Conservation (phyloP, 2,888 invertebrate species). For the Eristalis arbustorum region DNA sequence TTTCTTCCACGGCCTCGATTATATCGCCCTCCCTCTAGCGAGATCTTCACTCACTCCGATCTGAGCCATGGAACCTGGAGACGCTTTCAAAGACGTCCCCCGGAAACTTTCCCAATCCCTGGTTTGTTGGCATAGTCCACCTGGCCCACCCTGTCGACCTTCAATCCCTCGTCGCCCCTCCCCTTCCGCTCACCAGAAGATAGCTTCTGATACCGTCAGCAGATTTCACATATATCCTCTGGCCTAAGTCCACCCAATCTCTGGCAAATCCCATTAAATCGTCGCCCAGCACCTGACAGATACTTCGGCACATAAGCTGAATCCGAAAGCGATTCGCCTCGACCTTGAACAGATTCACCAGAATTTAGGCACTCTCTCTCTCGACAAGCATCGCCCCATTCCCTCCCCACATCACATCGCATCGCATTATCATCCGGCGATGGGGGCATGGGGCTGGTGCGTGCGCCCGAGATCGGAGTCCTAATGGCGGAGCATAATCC, state of each 20-base stretch:
- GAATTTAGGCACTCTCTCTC: neutral
- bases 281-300: neutral
- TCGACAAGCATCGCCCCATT: neutral
- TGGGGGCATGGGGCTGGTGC: neutral
- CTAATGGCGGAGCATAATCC: constrained; percentile 56
- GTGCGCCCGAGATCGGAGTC: constrained; percentile 16
- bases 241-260: neutral
- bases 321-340: neutral
- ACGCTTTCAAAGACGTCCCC: too few species aligned
- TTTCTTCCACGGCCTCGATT: too few species aligned
- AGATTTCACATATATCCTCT: neutral
- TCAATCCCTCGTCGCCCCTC: too few species aligned
- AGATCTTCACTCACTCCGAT: too few species aligned
- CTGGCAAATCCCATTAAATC: neutral
- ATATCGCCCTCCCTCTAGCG: too few species aligned
- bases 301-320: neutral
- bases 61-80: too few species aligned
- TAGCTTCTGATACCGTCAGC: neutral
- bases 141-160: too few species aligned
- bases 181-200: neutral
- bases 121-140: too few species aligned
- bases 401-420: neutral
- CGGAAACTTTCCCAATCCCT: too few species aligned
- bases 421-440: constrained; percentile 2
- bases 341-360: neutral